Evolutionary conservation across 64 coral and sea anemone genomes (phyloP).

Genomic region (Catalaphyllia jardinei): DNA sequence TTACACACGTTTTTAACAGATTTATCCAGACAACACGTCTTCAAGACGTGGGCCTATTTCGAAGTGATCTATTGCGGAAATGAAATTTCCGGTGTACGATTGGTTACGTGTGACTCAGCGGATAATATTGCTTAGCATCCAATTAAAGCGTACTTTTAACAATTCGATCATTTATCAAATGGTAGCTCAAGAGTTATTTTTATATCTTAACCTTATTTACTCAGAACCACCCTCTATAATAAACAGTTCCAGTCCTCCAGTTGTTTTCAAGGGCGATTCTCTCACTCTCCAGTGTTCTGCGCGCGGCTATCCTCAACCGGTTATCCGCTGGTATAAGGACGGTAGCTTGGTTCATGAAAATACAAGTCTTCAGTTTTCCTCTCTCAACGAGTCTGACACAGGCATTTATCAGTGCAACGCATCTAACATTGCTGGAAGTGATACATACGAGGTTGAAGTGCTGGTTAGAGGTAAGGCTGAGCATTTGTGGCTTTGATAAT

Average conservation of each 20-base stretch:
- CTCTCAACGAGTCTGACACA: not conserved
- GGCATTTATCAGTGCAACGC: constrained; percentile 6
- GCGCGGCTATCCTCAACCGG: not conserved
- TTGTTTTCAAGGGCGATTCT: constrained; percentile 4
- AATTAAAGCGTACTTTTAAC: too few relatives aligned
- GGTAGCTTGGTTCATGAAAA: not conserved
- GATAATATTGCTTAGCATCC: too few relatives aligned
- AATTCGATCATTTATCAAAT: too few relatives aligned
- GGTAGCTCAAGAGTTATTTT: not conserved
- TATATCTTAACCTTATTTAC: not conserved
- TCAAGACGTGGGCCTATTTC: too few relatives aligned
- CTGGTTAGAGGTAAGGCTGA: constrained; percentile 13
- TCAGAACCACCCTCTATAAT: constrained; percentile 1
- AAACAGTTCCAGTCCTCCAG: not conserved
- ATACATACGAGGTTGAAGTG: not conserved
- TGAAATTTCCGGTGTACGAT: too few relatives aligned
- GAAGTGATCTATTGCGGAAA: too few relatives aligned
- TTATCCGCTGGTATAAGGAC: constrained; percentile 16
- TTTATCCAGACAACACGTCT: too few relatives aligned
- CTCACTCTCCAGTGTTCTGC: not conserved
- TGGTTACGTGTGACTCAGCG: too few relatives aligned
- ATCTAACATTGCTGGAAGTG: constrained; percentile 7
- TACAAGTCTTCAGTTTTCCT: constrained; percentile 9
- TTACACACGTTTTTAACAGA: too few relatives aligned
- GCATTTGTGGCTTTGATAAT: not conserved